A percentile compares a stretch with the other conserved stretches of the same genome.
Conservation (phyloP, 1,140 invertebrate genomes). For the Steinernema khuongi region DNA sequence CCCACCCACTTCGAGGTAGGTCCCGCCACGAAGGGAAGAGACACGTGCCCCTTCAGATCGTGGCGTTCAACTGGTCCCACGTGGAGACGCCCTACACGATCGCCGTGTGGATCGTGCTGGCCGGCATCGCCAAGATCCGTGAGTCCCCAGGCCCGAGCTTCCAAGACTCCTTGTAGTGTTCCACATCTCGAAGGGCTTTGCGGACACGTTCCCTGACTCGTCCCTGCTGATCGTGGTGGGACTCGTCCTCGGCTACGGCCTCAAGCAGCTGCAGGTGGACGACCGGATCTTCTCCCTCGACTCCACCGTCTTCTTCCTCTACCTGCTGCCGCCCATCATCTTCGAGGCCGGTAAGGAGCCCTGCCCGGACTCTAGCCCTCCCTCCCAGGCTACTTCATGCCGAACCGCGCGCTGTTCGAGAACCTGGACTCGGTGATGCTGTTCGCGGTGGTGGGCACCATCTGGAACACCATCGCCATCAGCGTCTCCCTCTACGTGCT, state of each 20-base stretch:
- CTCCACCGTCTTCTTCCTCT: slow-evolving; percentile 50
- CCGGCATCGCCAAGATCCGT: slow-evolving; percentile 55
- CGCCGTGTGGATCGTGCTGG: slow-evolving; percentile 47
- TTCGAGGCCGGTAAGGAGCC: slow-evolving; percentile 48
- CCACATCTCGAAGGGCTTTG: slow-evolving; percentile 49
- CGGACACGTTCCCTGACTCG: slow-evolving; percentile 50
- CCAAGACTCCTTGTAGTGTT: slow-evolving; percentile 41
- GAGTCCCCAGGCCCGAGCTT: slow-evolving; percentile 7
- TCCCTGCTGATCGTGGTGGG: slow-evolving; percentile 56
- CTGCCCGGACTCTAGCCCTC: neutral
- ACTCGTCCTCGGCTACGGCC: slow-evolving; percentile 43
- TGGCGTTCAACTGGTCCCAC: slow-evolving; percentile 43
- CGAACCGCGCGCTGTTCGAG: slow-evolving; percentile 87
- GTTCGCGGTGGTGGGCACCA: slow-evolving; percentile 78
- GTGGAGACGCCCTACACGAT: slow-evolving; percentile 45
- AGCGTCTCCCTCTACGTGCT: slow-evolving; percentile 38
- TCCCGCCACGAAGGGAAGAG: neutral
- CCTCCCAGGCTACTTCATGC: slow-evolving; percentile 89
- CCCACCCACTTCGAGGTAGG: neutral
- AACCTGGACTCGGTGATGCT: slow-evolving; percentile 89
- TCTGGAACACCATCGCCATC: slow-evolving; percentile 55
- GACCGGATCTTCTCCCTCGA: slow-evolving; percentile 40
- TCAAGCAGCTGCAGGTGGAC: slow-evolving; percentile 39
- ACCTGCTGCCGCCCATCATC: slow-evolving; percentile 62
- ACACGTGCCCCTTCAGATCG: slow-evolving; percentile 31